These are phyloP conservation scores for Cheilosia vulpina DNA, from an alignment of 2,888 invertebrate species.

Conservation along the genomic window DNA sequence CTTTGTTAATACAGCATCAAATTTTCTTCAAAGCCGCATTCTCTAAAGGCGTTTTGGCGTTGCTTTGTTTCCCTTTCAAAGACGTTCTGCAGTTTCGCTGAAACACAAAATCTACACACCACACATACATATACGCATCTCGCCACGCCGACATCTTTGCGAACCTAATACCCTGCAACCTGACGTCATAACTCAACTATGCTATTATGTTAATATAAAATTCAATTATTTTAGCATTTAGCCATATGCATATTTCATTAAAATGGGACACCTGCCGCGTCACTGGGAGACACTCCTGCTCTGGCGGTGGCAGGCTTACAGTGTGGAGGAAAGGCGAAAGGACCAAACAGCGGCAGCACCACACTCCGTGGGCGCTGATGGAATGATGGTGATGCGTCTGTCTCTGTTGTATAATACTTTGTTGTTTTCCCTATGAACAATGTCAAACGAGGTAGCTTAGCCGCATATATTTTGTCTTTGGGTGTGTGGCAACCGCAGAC, in stretches of 20 bases:
- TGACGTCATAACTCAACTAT: conserved; percentile 67
- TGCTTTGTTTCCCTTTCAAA: conserved; percentile 20
- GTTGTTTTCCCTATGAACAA: conserved; percentile 8
- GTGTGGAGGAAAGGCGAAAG: background rate
- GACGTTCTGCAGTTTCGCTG: background rate
- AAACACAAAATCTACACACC: background rate
- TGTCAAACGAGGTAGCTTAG: conserved; percentile 15
- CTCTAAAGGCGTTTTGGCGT: no score
- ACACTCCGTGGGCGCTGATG: conserved; percentile 5
- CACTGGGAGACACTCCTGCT: conserved; percentile 13
- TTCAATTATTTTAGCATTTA: conserved; percentile 83
- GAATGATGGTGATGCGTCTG: conserved; percentile 36
- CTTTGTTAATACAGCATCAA: no score
- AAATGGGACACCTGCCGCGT: conserved; percentile 82
- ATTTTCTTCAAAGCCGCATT: no score
- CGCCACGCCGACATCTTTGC: conserved; percentile 18
- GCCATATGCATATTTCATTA: conserved; percentile 83
- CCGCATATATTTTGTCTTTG: conserved; percentile 27
- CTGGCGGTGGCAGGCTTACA: conserved; percentile 4
- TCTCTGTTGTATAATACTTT: conserved; percentile 1
- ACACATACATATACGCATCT: background rate
- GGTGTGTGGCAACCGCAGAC: conserved; percentile 29
- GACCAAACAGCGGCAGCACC: background rate
- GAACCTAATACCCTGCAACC: conserved; percentile 38
- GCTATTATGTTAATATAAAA: conserved; percentile 82